A percentile compares a stretch with the other conserved stretches of the same genome.
Conservation (phyloP, 2,888 invertebrate species). For the Nymphalis c-album region DNA sequence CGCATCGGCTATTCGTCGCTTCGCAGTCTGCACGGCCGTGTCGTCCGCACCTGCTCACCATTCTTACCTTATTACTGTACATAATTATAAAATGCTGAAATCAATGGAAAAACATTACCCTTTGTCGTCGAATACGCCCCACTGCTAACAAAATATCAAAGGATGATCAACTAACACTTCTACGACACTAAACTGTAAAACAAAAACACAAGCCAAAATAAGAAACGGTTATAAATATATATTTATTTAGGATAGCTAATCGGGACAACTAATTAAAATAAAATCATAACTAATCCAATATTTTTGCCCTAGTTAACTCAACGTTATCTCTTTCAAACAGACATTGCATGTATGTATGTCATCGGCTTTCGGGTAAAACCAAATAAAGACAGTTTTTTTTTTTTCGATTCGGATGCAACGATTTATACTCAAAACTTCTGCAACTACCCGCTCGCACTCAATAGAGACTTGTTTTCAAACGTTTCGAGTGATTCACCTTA, state of each 20-base stretch:
- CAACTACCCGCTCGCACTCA: no score
- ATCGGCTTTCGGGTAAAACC: background rate
- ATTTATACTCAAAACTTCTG: no score
- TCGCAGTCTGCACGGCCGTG: background rate
- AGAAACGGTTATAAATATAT: background rate
- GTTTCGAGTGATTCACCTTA: no score
- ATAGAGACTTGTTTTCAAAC: no score
- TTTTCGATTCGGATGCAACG: background rate
- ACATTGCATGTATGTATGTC: background rate
- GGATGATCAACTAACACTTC: background rate
- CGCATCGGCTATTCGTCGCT: background rate
- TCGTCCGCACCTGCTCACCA: background rate
- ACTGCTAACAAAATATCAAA: background rate
- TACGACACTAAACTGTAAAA: conserved; percentile 7
- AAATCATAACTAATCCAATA: background rate
- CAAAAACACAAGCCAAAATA: conserved; percentile 3
- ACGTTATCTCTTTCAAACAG: background rate
- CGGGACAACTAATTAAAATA: background rate
- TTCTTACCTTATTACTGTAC: background rate
- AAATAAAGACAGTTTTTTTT: background rate
- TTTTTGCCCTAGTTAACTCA: background rate
- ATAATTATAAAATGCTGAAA: background rate
- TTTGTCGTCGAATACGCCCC: background rate
- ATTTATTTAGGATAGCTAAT: background rate
- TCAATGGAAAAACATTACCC: background rate